A percentile compares a stretch with the other conserved stretches of the same genome.
phyloP scores from a whole-genome alignment of 92 coral and sea anemone species.

The Palythoa grandis region DNA sequence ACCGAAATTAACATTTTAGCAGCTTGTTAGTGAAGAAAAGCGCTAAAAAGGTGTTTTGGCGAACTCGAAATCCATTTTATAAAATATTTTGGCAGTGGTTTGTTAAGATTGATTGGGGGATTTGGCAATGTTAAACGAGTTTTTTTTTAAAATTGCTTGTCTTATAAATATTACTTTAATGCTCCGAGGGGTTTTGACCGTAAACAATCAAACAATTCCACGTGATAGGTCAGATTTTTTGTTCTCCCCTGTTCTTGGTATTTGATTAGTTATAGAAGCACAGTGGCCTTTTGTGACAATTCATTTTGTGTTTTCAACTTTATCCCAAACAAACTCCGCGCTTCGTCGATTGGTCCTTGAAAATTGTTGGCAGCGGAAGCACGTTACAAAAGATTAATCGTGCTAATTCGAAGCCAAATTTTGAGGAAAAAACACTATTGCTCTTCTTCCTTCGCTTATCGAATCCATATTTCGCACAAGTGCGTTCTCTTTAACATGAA shows the following conservation, averaged over 20 bases:
- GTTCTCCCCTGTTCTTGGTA: neutral
- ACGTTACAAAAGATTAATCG: slow-evolving; percentile 24
- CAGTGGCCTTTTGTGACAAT: slow-evolving; percentile 14
- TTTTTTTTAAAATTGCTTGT: neutral
- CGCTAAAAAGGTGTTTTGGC: neutral
- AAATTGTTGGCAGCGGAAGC: slow-evolving; percentile 34
- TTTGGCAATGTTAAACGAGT: neutral
- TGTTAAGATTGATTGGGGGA: neutral
- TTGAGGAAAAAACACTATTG: slow-evolving; percentile 5
- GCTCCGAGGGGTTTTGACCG: slow-evolving; percentile 16
- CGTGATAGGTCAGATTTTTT: slow-evolving; percentile 22
- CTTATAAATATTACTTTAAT: slow-evolving; percentile 14
- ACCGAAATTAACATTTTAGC: neutral
- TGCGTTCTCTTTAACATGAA: neutral
- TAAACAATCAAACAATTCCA: neutral
- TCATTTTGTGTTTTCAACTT: slow-evolving; percentile 5
- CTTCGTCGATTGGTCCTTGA: slow-evolving; percentile 27
- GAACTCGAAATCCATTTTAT: neutral
- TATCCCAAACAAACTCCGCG: slow-evolving; percentile 9
- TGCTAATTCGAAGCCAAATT: slow-evolving; percentile 21
- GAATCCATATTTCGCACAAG: neutral
- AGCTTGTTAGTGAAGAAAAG: neutral
- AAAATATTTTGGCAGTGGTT: neutral
- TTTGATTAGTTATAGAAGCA: slow-evolving; percentile 24
- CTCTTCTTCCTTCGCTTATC: neutral